Percentiles rank a stretch among this genome's conserved stretches.
Conservation (phyloP, 2,888 invertebrate species). For the Monoplex corrugatus region DNA sequence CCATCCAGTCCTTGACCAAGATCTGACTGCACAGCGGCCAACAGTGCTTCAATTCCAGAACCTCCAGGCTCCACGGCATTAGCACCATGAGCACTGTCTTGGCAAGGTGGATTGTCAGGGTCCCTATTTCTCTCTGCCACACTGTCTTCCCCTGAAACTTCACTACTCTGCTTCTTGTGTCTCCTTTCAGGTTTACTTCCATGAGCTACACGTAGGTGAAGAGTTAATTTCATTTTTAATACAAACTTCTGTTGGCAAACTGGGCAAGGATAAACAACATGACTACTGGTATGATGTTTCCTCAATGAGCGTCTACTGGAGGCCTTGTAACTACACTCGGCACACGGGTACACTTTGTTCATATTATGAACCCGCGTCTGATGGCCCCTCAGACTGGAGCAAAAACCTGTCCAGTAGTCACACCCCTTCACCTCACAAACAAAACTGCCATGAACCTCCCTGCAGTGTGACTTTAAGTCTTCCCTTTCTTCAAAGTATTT, state of each 20-base stretch:
- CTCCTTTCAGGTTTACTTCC: not conserved
- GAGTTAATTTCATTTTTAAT: not conserved
- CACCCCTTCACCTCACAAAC: constrained; percentile 3
- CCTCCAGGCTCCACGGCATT: not conserved
- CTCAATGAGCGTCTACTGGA: not conserved
- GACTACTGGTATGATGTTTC: not conserved
- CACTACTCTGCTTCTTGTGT: not conserved
- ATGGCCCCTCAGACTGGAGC: not conserved
- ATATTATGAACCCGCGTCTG: not conserved
- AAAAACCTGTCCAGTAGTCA: not conserved
- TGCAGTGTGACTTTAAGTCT: not conserved
- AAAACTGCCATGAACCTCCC: not conserved
- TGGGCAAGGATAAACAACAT: not conserved
- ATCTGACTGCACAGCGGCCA: not conserved
- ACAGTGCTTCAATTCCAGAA: not conserved
- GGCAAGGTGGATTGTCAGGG: not conserved
- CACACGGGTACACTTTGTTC: not conserved
- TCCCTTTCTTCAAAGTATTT: not conserved
- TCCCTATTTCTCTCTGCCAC: not conserved
- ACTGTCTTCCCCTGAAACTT: not conserved
- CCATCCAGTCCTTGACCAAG: not conserved
- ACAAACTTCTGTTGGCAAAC: not conserved
- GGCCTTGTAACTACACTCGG: not conserved
- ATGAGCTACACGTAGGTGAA: not conserved
- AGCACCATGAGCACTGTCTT: not conserved